Conservation (phyloP, 2,888 invertebrate genomes). For the Apamea anceps region DNA sequence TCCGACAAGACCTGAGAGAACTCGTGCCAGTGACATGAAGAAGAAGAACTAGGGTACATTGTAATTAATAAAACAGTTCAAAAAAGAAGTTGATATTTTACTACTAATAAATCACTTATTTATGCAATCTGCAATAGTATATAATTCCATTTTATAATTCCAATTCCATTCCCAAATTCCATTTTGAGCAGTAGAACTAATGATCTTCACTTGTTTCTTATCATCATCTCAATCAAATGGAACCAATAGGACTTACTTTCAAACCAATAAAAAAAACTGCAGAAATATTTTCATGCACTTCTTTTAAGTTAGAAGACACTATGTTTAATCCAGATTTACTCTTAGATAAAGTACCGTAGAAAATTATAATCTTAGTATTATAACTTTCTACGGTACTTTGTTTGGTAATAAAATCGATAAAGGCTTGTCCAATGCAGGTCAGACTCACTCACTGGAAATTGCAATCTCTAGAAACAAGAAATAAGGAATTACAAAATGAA, state of each 20-base stretch:
- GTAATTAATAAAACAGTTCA: too few relatives aligned
- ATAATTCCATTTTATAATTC: too few relatives aligned
- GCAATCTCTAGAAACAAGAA: constrained; percentile 52
- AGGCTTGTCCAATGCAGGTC: constrained; percentile 40
- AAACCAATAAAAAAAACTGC: not conserved
- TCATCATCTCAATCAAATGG: not conserved
- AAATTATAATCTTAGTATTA: constrained; percentile 25
- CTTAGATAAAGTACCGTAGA: not conserved
- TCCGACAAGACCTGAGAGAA: too few relatives aligned
- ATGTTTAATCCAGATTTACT: constrained; percentile 21
- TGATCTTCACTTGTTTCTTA: not conserved
- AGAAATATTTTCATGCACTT: not conserved
- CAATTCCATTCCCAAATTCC: too few relatives aligned
- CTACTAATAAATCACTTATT: not conserved
- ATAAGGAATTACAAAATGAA: constrained; percentile 47
- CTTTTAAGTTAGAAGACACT: not conserved
- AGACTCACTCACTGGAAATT: constrained; percentile 49
- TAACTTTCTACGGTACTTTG: too few relatives aligned
- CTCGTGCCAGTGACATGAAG: too few relatives aligned
- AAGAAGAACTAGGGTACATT: too few relatives aligned
- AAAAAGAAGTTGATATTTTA: too few relatives aligned
- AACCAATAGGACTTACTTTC: not conserved
- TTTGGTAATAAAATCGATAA: constrained; percentile 44
- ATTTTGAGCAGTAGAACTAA: not conserved
- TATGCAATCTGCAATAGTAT: not conserved